Evolutionary conservation across 2,888 invertebrate species (phyloP), one percentile per base, ranked within the genome.

Genomic region (Stomorhina lunata): DNA sequence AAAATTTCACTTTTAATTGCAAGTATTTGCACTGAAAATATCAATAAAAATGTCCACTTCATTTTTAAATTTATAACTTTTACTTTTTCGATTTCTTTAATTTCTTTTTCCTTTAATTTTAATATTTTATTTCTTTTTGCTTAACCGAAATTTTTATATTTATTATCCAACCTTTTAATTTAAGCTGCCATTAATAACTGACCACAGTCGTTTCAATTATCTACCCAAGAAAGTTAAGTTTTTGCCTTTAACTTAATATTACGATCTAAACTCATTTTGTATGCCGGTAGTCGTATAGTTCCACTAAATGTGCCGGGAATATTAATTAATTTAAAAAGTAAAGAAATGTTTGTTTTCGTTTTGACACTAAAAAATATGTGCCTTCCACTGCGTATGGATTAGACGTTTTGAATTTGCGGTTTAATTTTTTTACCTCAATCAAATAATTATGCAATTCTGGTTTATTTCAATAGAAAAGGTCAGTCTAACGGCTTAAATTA

Each of bases 181-280:
- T 37, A 61, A 66, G 40, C n/a, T 37, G 15, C 15, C 10, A n/a
- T n/a, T 32, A 59, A 45, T 25, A 79, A 82, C 82, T 82, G 79
- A 61, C 66, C 68, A 76, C 22, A 12, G 29, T 15, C 48, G 40
- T 5, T 15, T 1, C 22, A 15, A 37, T 59, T 66, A 40, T 20
- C 57, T 59, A 43, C 12, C 75, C 50, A 82, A 82, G 82, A 82
- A 82, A 82, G 82, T 79, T 82, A 17, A 72, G 9, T 71, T 71
- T 20, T 69, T 61, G 22, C 34, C 25, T 4, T 45, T 17, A 17
- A 12, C 37, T 50, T 40, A 37, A 55, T 34, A 43, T 40, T 22
- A 9, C 22, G 2, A 15, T 1, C 17, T 10, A 2, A 50, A 29
- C 63, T 72, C 45, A 78, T 81, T 81, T 27, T 34, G 72, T 79